phyloP scores from a whole-genome alignment of 2,888 invertebrate species.

The Microplitis manilae region DNA sequence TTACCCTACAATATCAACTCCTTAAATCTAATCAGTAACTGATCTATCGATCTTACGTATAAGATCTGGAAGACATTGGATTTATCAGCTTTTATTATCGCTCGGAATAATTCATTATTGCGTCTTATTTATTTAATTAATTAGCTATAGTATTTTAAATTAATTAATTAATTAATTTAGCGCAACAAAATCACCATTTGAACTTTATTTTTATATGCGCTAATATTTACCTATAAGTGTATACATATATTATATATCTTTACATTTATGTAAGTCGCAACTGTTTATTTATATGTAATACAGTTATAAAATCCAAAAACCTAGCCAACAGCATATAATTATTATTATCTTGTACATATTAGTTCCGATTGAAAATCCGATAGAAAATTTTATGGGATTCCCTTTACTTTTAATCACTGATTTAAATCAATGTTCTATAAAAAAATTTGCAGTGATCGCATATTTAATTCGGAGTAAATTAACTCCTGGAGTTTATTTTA shows the following conservation, averaged over 20 bases:
- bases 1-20: neutral
- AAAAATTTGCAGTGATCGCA: no score
- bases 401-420: neutral
- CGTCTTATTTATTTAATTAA: conserved; percentile 13
- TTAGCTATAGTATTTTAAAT: conserved; percentile 17
- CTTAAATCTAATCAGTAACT: conserved; percentile 5
- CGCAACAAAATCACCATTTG: neutral
- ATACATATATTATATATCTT: neutral
- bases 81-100: conserved; percentile 52
- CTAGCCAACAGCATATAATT: conserved; percentile 59
- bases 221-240: neutral
- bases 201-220: conserved; percentile 36
- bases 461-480: no score
- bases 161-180: neutral
- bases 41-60: conserved; percentile 50
- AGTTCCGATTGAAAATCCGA: conserved; percentile 28
- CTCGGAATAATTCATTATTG: conserved; percentile 2
- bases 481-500: no score
- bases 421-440: no score
- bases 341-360: conserved; percentile 59
- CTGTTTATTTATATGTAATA: conserved; percentile 51
- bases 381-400: neutral
- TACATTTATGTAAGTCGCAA: conserved; percentile 49
- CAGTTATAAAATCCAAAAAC: conserved; percentile 68
- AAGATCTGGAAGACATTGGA: conserved; percentile 65